A percentile compares a stretch with the other conserved stretches of the same genome.
Conservation (phyloP, 2,797 vertebrate species). For the Anas bahamensis region DNA sequence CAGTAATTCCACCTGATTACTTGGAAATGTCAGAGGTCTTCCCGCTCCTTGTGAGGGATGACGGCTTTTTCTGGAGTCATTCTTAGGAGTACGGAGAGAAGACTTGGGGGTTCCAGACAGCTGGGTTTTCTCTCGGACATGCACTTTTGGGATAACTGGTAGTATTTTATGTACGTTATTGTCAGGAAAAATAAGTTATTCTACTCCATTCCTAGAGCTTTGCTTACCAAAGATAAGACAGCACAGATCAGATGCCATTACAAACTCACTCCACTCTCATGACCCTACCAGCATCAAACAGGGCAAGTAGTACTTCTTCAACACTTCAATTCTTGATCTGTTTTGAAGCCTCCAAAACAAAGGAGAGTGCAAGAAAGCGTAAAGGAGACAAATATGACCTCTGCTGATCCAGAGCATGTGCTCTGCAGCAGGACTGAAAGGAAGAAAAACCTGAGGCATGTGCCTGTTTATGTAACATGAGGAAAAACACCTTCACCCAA, state of each 20-base stretch:
- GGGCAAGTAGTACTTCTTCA: background rate
- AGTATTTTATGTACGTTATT: background rate
- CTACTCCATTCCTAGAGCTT: background rate
- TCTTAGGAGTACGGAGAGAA: background rate
- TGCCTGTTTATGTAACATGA: background rate
- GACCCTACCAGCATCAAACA: background rate
- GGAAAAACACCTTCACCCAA: background rate
- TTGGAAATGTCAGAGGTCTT: constrained; percentile 11
- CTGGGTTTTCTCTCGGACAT: background rate
- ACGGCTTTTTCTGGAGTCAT: background rate
- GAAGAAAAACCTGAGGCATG: background rate
- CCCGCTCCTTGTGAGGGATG: background rate
- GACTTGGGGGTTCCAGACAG: background rate
- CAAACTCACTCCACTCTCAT: background rate
- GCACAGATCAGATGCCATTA: background rate
- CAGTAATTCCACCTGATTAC: constrained; percentile 13
- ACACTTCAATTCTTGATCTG: background rate
- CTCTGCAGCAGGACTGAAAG: background rate
- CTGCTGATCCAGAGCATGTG: background rate
- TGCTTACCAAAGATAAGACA: background rate
- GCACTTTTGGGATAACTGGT: background rate
- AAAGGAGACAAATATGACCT: background rate
- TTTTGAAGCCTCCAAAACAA: background rate
- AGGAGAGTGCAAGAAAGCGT: background rate
- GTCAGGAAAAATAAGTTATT: background rate